A percentile compares a stretch with the other conserved stretches of the same genome.
These are phyloP conservation scores for Lynx canadensis DNA, from an alignment of 2,113 vertebrate species.

Conservation along the genomic window DNA sequence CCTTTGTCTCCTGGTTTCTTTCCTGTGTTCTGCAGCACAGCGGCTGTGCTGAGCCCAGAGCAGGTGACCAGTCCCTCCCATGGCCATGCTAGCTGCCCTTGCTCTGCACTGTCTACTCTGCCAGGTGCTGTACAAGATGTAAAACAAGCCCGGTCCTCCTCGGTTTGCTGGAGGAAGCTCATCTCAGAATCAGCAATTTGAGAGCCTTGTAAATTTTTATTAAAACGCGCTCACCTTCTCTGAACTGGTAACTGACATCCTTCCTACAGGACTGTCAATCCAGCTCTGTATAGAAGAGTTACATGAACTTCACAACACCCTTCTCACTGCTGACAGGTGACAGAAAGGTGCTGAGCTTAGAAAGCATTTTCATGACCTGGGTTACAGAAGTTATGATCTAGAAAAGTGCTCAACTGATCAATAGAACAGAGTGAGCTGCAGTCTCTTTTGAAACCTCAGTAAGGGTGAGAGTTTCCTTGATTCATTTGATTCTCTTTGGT, in stretches of 20 bases:
- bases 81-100: background rate
- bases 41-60: background rate
- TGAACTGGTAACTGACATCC: slow-evolving; percentile 60
- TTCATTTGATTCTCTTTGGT: background rate
- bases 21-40: background rate
- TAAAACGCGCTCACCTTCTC: background rate
- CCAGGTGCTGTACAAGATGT: background rate
- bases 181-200: background rate
- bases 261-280: slow-evolving; percentile 62
- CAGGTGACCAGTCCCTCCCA: background rate
- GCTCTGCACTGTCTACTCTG: background rate
- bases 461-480: background rate
- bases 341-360: background rate
- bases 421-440: background rate
- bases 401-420: background rate
- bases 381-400: slow-evolving; percentile 48
- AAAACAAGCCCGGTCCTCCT: background rate
- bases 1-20: background rate
- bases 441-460: background rate
- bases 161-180: background rate
- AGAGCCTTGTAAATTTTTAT: slow-evolving; percentile 29
- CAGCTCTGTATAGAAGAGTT: background rate
- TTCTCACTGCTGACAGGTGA: slow-evolving; percentile 43
- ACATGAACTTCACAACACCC: background rate
- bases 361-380: slow-evolving; percentile 20